A percentile compares a stretch with the other conserved stretches of the same genome.
phyloP scores from a whole-genome alignment of 2,888 invertebrate genomes.

The Nomada fucata region DNA sequence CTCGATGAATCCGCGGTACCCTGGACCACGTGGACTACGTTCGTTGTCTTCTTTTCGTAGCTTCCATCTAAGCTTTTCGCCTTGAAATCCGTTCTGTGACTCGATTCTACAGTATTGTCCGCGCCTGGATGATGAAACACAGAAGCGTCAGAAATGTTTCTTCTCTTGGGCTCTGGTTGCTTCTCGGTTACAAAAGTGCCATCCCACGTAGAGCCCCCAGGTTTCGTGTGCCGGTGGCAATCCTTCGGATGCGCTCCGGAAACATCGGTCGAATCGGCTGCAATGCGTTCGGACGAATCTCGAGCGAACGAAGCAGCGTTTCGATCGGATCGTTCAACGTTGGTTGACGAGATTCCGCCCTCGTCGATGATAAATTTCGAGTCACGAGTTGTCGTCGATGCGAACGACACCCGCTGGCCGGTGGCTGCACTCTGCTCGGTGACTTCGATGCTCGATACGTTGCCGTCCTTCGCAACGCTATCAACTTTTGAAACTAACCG shows the following conservation, averaged over 20 bases:
- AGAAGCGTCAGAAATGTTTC: conserved; percentile 56
- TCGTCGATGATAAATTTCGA: conserved; percentile 49
- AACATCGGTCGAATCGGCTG: conserved; percentile 39
- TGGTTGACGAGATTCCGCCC: conserved; percentile 15
- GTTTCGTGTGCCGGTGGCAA: conserved; percentile 73
- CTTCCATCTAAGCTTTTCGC: conserved; percentile 67
- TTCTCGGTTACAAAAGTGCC: conserved; percentile 84
- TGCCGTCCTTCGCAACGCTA: background rate
- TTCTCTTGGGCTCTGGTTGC: conserved; percentile 60
- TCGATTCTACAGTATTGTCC: conserved; percentile 60
- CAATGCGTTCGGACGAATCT: background rate
- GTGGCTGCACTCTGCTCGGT: conserved; percentile 37
- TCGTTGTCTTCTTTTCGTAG: conserved; percentile 66
- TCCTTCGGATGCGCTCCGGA: conserved; percentile 3
- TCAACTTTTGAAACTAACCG: conserved; percentile 21
- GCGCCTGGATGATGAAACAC: conserved; percentile 57
- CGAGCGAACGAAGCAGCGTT: conserved; percentile 1
- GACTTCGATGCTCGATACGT: conserved; percentile 59
- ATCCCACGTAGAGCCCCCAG: conserved; percentile 84
- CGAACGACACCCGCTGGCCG: conserved; percentile 53
- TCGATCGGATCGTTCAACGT: conserved; percentile 7
- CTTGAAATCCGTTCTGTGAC: conserved; percentile 63
- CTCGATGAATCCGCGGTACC: conserved; percentile 63
- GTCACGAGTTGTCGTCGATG: conserved; percentile 38
- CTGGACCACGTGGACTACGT: conserved; percentile 59